Percentiles rank a stretch among this genome's conserved stretches.
phyloP scores from a whole-genome alignment of 1,140 invertebrate species.

The Pseudomyrmex cubaensis region DNA sequence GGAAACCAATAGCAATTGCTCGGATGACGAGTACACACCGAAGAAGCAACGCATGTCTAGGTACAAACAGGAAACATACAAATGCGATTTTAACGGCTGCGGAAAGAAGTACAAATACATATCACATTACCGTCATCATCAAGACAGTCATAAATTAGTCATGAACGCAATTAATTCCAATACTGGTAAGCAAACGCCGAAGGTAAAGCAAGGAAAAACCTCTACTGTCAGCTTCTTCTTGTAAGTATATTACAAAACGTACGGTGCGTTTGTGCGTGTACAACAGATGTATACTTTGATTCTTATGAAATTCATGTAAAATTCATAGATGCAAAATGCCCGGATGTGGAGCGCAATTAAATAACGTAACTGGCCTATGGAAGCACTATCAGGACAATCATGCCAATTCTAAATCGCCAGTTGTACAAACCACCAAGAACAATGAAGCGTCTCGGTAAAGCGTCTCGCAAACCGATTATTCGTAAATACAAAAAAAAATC shows the following conservation, averaged over 20 bases:
- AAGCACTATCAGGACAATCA: conserved; percentile 84
- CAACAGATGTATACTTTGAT: neutral
- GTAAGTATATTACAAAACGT: conserved; percentile 71
- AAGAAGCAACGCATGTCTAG: conserved; percentile 84
- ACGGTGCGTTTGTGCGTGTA: no score
- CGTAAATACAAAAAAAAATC: no score
- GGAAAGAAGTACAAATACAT: conserved; percentile 84
- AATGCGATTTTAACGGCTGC: conserved; percentile 81
- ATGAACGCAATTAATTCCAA: conserved; percentile 75
- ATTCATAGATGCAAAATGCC: conserved; percentile 81
- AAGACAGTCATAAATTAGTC: conserved; percentile 82
- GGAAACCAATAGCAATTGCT: conserved; percentile 77
- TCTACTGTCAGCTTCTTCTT: conserved; percentile 83
- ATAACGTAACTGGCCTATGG: conserved; percentile 81
- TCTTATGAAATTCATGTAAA: conserved; percentile 17
- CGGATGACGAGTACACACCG: conserved; percentile 83
- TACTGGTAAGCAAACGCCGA: conserved; percentile 70
- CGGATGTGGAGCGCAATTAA: conserved; percentile 82
- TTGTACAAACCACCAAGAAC: conserved; percentile 75
- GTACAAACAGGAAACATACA: conserved; percentile 82
- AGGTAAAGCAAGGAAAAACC: conserved; percentile 80
- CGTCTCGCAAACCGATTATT: neutral
- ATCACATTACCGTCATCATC: conserved; percentile 84
- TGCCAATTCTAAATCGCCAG: conserved; percentile 80
- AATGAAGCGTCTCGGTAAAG: conserved; percentile 81